phyloP scores from a whole-genome alignment of 2,888 invertebrate species.

The Xylota sylvarum region DNA sequence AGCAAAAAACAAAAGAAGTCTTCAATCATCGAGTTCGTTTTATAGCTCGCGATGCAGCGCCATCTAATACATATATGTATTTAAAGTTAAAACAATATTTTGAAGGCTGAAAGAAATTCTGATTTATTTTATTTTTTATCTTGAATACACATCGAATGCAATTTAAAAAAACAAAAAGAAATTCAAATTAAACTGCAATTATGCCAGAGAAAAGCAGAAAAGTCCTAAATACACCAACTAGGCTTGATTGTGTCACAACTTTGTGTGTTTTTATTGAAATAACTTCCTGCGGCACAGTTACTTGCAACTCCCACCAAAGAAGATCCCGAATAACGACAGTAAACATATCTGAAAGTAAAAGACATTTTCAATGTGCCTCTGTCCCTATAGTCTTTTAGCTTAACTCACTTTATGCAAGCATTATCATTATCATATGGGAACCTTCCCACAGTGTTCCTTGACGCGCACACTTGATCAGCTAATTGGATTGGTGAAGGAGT shows the following conservation, averaged over 20 bases:
- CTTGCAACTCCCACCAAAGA: conserved; percentile 21
- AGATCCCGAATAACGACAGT: conserved; percentile 26
- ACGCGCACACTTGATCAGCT: conserved; percentile 19
- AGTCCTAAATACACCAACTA: conserved; percentile 12
- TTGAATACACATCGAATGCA: neutral
- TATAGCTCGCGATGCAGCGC: neutral
- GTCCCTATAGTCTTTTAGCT: neutral
- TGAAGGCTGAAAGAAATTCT: neutral
- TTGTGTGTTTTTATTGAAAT: conserved; percentile 31
- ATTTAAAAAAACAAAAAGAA: neutral
- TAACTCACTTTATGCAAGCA: conserved; percentile 24
- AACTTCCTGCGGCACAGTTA: conserved; percentile 5
- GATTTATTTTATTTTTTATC: neutral
- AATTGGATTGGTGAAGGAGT: neutral
- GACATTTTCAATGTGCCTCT: neutral
- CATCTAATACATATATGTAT: neutral
- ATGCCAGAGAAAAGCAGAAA: too few relatives aligned
- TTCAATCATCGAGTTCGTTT: too few relatives aligned
- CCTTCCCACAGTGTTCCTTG: conserved; percentile 3
- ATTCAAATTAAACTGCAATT: neutral
- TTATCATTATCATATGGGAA: conserved; percentile 23
- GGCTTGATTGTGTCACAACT: conserved; percentile 25
- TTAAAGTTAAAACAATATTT: neutral
- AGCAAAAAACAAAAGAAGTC: too few relatives aligned
- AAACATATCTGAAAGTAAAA: conserved; percentile 29